Conservation (phyloP, 2,888 invertebrate genomes). For the Pachymerium ferrugineum region DNA sequence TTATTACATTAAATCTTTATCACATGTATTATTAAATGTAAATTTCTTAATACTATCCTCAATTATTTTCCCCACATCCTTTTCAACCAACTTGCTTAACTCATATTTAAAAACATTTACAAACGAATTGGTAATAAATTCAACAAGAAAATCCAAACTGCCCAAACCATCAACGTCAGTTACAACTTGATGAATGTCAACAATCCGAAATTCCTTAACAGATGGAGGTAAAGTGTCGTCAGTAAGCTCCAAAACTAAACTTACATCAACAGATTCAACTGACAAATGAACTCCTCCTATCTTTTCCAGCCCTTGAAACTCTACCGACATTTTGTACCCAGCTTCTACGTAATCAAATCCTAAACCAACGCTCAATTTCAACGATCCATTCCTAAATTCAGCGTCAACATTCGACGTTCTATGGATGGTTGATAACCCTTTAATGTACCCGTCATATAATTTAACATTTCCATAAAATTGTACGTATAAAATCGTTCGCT, state of each 20-base stretch:
- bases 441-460: slow-evolving; percentile 68
- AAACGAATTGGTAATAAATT: slow-evolving; percentile 71
- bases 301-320: slow-evolving; percentile 36
- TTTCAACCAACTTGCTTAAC: slow-evolving; percentile 37
- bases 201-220: slow-evolving; percentile 27
- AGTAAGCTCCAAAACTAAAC: not conserved
- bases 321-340: slow-evolving; percentile 38
- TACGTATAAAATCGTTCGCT: slow-evolving; percentile 37
- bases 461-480: slow-evolving; percentile 56
- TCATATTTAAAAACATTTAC: slow-evolving; percentile 81
- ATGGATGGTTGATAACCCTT: slow-evolving; percentile 73
- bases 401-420: slow-evolving; percentile 42
- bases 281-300: slow-evolving; percentile 33
- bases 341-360: slow-evolving; percentile 40
- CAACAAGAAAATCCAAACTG: slow-evolving; percentile 75
- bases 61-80: slow-evolving; percentile 23
- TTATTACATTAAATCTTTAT: too few species aligned
- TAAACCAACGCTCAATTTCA: slow-evolving; percentile 36
- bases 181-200: slow-evolving; percentile 29
- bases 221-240: slow-evolving; percentile 31
- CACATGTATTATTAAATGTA: not conserved
- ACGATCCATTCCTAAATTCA: slow-evolving; percentile 35
- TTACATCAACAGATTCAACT: slow-evolving; percentile 31
- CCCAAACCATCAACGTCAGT: slow-evolving; percentile 64
- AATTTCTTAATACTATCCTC: slow-evolving; percentile 31